Base-by-base conservation (phyloP, 2,888 invertebrate species). In the Ceraclea dissimilis region DNA sequence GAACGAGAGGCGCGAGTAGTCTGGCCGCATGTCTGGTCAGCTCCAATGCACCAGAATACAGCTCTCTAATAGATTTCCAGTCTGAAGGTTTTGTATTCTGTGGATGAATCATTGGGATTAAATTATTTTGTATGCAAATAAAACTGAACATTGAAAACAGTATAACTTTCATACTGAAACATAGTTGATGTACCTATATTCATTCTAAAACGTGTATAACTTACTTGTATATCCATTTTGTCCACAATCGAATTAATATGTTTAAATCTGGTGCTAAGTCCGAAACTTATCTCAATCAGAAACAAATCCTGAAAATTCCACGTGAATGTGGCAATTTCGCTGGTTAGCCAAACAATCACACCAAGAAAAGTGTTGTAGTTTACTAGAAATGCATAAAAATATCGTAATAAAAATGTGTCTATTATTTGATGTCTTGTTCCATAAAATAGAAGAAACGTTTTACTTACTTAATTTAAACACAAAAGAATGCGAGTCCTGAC, bases 261-360 rank as follows among this genome's bases (percentile, higher is more conserved):
- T 26, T 73, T 71, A 64, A 82, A 83, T 60, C 78, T 75, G 46
- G 76, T 70, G 1, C 79, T 70, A 60, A 84, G 64, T 2, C 80
- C 79, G 52, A 79, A 70, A 66, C 83, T 81, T 2, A 83, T 68
- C n/a, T 82, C 67, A 66, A 83, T 82, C n/a, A 84, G 77, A 64
- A 83, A 81, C 11, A 82, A 67, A 66, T 83, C 83, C 67, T 80
- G 79, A 60, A 78, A 83, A 63, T 79, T 83, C 83, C 83, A 83
- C 0, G 75, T 71, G 56, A 83, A 83, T 0, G 83, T 82, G 6
- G 62, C 62, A 10, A 60, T 33, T 39, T 62, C 60, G 20, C 62
- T 62, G 4, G 55, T 34, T 18, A 57, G 50, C 13, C 60, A 53
- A 43, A 62, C 54, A 20, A 60, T 48, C 16, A 60, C 8, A 19